Conservation (phyloP, 2,888 invertebrate genomes). For the Diploptera punctata region DNA sequence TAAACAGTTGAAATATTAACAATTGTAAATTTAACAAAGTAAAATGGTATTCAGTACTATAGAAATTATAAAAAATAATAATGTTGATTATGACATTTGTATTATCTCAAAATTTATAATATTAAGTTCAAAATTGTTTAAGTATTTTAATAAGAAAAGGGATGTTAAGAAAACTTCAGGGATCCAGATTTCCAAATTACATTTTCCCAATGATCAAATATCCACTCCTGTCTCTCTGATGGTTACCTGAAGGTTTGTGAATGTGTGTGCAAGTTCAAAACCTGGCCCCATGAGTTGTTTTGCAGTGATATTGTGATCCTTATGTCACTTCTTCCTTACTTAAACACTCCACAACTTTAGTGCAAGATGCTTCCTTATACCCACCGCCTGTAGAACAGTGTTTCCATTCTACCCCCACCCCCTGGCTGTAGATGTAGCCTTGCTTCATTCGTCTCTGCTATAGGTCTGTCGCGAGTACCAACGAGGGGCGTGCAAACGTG, state of each 20-base stretch:
- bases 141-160: neutral
- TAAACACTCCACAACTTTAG: slow-evolving; percentile 14
- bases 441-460: slow-evolving; percentile 45
- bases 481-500: slow-evolving; percentile 98
- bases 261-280: slow-evolving; percentile 6
- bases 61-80: no score
- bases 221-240: no score
- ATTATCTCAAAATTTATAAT: neutral
- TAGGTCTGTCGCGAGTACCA: slow-evolving; percentile 93
- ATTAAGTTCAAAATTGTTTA: neutral
- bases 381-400: slow-evolving; percentile 18
- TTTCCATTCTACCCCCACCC: slow-evolving; percentile 45
- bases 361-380: slow-evolving; percentile 18
- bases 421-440: slow-evolving; percentile 66
- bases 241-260: slow-evolving; percentile 9
- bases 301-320: neutral
- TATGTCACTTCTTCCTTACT: neutral
- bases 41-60: neutral
- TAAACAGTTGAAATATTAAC: neutral
- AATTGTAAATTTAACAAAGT: neutral
- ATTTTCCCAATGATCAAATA: no score
- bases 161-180: neutral
- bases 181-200: neutral
- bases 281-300: neutral
- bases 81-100: no score